Base-by-base conservation (phyloP, 2,797 vertebrate genomes). In the Euphonia xanthogaster region DNA sequence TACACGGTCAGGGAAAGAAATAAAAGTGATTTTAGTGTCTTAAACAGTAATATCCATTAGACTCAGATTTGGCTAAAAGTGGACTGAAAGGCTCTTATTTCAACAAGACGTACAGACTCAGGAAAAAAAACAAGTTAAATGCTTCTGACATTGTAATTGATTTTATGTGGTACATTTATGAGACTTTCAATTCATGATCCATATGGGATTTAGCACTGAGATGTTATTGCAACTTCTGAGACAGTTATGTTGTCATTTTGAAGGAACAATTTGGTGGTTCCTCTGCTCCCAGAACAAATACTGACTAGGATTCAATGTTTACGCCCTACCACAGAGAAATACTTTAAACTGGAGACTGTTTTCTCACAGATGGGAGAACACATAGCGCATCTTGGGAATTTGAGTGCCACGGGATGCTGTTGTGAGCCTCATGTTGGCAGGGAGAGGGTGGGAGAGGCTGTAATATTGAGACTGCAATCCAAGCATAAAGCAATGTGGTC, bases 11-110 rank as follows among this genome's bases (percentile, higher is more conserved):
- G 72, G 80, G 91, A 95, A 95, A 95, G 95, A 95, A 93, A 95
- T 94, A 96, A 97, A 97, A 95, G 81, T 83, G 89, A 92, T 96
- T 96, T 97, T 92, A 95, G 66, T 95, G 84, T 92, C 80, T 97
- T 96, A 96, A 94, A 97, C 96, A 96, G 94, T 92, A 97, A 96
- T 94, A 96, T 96, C 92, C 85, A 93, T 97, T 97, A 96, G 96
- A 97, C 80, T 97, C 66, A 88, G 84, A 94, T 96, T 96, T 96
- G 93, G 75, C 91, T 93, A 97, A 62, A 86, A 93, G 80, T 92
- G 53, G 83, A 91, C 82, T 95, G 81, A 97, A 96, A 90, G 86
- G 71, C 86, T 93, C 77, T 94, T 94, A 94, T 94, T 95, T 97
- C 93, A 94, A 37, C 75, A 93, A 93, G 83, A 94, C 54, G 72